Percentiles rank a stretch among this genome's conserved stretches.
phyloP scores from a whole-genome alignment of 2,797 vertebrate genomes.

The Tangara arthus region DNA sequence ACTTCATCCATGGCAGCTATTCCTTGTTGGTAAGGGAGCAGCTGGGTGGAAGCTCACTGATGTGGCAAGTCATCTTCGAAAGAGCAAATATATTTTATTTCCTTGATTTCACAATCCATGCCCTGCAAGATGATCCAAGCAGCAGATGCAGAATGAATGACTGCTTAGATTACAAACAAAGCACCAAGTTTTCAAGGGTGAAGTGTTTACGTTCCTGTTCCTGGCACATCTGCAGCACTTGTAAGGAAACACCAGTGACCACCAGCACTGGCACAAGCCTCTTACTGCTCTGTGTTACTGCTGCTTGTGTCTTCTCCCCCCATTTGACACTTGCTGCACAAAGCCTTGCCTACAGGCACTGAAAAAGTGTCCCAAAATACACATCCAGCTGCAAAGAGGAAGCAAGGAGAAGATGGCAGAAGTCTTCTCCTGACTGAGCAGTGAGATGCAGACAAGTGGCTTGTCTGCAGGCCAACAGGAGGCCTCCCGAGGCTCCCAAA shows the following conservation, averaged over 20 bases:
- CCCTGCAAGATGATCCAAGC: background rate
- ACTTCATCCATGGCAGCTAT: background rate
- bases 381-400: background rate
- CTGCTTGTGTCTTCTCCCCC: background rate
- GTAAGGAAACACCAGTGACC: background rate
- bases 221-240: background rate
- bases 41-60: background rate
- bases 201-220: background rate
- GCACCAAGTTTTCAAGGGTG: background rate
- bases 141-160: background rate
- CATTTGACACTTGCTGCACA: fast-evolving
- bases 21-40: background rate
- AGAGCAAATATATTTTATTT: background rate
- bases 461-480: background rate
- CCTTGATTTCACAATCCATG: background rate
- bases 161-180: background rate
- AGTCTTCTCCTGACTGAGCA: background rate
- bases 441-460: background rate
- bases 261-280: background rate
- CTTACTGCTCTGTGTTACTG: background rate
- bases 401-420: background rate
- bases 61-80: background rate
- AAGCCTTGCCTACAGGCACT: background rate
- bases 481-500: background rate
- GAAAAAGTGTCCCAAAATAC: background rate